These are phyloP conservation scores for Periphyllus acericola DNA, from an alignment of 2,888 invertebrate species.

Conservation along the genomic window DNA sequence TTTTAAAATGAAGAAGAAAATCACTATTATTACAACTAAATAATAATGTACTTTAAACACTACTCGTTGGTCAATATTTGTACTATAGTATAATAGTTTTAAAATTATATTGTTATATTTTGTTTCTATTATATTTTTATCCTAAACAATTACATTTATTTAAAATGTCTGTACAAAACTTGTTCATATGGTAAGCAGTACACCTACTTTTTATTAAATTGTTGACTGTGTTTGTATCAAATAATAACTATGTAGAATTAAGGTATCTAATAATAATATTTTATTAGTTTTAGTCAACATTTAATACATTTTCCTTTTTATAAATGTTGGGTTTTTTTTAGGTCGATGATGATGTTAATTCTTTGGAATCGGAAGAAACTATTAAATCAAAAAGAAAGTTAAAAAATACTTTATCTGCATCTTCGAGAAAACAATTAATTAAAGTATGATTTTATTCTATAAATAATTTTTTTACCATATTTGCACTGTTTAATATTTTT, in stretches of 20 bases:
- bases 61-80: no score
- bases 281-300: neutral
- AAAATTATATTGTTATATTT: neutral
- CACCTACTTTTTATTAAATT: no score
- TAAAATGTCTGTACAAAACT: no score
- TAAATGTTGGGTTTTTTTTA: neutral
- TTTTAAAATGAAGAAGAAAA: neutral
- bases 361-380: neutral
- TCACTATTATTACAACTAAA: neutral
- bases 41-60: no score
- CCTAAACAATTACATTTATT: no score
- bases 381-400: neutral
- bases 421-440: constrained; percentile 24
- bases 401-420: neutral
- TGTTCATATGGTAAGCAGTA: no score
- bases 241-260: neutral
- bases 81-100: neutral
- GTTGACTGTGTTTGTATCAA: no score
- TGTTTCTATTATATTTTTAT: no score
- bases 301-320: neutral
- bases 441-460: constrained; percentile 32
- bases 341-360: neutral
- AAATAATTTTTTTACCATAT: constrained; percentile 14
- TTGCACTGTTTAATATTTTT: constrained; percentile 10
- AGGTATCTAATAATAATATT: neutral